These are phyloP conservation scores for Lacerta agilis DNA, from an alignment of 2,797 vertebrate genomes.

Conservation along the genomic window DNA sequence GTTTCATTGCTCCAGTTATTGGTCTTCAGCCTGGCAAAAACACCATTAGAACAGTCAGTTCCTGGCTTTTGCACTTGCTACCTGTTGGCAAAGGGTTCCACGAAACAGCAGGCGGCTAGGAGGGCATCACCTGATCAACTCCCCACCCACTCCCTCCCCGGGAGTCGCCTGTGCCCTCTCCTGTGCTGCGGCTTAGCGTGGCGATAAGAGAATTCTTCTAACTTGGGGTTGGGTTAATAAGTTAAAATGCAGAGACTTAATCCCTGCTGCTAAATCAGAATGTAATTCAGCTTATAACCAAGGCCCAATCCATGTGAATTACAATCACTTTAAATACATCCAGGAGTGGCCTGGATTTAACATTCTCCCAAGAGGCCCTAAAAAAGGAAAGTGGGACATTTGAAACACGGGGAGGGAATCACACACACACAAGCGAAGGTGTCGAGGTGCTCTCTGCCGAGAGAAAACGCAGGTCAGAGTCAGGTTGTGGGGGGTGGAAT, in stretches of 20 bases:
- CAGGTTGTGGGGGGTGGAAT: neutral
- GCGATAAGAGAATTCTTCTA: conserved; percentile 57
- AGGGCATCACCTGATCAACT: neutral
- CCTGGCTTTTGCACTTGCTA: neutral
- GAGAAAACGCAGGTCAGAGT: neutral
- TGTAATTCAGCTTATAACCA: conserved; percentile 75
- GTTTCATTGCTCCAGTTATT: neutral
- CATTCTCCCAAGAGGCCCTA: conserved; percentile 62
- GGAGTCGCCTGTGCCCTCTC: neutral
- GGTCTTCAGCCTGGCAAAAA: neutral
- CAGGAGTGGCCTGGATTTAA: conserved; percentile 67
- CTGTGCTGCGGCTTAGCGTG: conserved; percentile 29
- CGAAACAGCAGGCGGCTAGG: neutral
- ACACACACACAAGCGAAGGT: neutral
- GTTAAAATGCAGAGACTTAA: conserved; percentile 74
- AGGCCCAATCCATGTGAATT: conserved; percentile 75
- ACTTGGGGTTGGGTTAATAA: conserved; percentile 73
- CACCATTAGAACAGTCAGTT: neutral
- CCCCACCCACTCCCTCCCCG: neutral
- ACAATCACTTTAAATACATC: conserved; percentile 75
- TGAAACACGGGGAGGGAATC: conserved; percentile 14
- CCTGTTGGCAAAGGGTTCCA: neutral
- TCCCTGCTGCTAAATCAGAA: conserved; percentile 71
- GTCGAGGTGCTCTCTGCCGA: neutral
- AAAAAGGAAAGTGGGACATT: conserved; percentile 60